phyloP scores from a whole-genome alignment of 2,113 vertebrate genomes.

The Urocolius indicus region DNA sequence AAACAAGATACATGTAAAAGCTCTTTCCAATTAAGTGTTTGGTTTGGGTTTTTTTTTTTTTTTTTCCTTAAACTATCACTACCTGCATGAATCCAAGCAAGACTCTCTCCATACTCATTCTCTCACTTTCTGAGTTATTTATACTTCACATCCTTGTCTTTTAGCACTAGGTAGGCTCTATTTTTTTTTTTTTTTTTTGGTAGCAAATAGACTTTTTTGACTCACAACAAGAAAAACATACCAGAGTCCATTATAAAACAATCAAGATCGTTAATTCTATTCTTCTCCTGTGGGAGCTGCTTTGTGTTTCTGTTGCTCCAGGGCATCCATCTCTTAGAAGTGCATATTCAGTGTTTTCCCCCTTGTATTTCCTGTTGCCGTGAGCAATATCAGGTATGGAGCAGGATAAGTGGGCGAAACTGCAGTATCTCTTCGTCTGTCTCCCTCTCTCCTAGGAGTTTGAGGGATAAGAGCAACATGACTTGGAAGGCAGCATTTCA shows the following conservation, averaged over 20 bases:
- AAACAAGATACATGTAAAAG: background rate
- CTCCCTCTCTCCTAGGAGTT: background rate
- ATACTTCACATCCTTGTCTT: background rate
- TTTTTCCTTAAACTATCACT: background rate
- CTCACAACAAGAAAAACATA: background rate
- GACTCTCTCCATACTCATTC: background rate
- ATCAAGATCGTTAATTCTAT: conserved; percentile 37
- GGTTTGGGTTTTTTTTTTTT: background rate
- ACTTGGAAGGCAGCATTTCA: background rate
- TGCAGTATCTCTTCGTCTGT: background rate
- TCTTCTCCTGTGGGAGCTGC: conserved; percentile 18
- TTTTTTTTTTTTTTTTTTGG: background rate
- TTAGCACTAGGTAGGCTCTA: background rate
- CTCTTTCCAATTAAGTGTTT: background rate
- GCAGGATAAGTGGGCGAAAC: background rate
- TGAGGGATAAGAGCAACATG: background rate
- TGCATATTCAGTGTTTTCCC: background rate
- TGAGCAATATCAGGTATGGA: background rate
- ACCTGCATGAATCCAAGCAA: background rate
- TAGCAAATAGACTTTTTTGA: background rate
- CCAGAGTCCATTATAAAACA: conserved; percentile 35
- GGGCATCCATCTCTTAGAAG: conserved; percentile 27
- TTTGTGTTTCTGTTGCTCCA: conserved; percentile 32
- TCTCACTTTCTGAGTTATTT: background rate
- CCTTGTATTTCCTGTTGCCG: background rate